These are phyloP conservation scores for Caenorhabditis sulstoni DNA, from an alignment of 2,888 invertebrate species.

Conservation along the genomic window DNA sequence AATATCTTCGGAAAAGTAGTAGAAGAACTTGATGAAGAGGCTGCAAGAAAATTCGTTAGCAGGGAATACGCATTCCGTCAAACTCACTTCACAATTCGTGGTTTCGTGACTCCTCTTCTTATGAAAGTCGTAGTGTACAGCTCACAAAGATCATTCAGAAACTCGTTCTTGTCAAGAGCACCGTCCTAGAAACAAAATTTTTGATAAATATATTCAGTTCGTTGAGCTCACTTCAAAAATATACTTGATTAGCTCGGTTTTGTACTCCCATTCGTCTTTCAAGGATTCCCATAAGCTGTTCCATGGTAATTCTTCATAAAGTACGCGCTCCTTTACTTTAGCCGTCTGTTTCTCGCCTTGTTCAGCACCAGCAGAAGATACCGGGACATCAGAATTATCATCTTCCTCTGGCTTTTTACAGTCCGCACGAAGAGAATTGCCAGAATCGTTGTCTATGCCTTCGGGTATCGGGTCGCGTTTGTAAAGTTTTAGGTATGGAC, in stretches of 20 bases:
- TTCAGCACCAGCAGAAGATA: no score
- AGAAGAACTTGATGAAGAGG: conserved; percentile 31
- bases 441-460: no score
- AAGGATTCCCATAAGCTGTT: conserved; percentile 8
- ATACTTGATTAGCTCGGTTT: conserved; percentile 31
- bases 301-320: no score
- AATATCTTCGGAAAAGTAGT: conserved; percentile 63
- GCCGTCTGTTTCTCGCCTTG: no score
- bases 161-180: conserved; percentile 76
- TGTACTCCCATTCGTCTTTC: conserved; percentile 52
- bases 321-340: no score
- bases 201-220: no score
- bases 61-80: neutral
- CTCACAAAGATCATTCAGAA: conserved; percentile 77
- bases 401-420: no score
- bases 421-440: no score
- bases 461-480: no score
- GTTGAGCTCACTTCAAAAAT: conserved; percentile 60
- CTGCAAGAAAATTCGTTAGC: conserved; percentile 15
- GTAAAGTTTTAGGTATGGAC: no score
- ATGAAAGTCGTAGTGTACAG: conserved; percentile 62
- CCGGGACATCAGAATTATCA: no score
- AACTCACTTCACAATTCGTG: conserved; percentile 21
- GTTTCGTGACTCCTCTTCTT: neutral
- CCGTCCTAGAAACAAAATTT: conserved; percentile 73